A percentile compares a stretch with the other conserved stretches of the same genome.
Conservation (phyloP, 1,140 invertebrate genomes). For the Neodiprion fabricii region DNA sequence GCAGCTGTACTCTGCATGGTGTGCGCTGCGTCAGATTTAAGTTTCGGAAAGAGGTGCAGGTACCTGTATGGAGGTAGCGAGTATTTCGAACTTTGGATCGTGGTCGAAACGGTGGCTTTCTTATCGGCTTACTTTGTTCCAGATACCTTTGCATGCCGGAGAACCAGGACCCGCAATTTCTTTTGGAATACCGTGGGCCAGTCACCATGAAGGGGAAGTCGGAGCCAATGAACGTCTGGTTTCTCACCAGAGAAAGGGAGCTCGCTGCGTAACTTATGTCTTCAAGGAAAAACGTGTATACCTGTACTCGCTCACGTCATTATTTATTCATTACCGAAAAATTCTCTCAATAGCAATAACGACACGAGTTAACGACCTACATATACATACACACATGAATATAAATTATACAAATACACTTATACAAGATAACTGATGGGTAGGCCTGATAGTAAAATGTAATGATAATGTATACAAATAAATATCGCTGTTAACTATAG, state of each 20-base stretch:
- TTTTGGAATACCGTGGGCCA: constrained; percentile 86
- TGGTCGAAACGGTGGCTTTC: too few species aligned
- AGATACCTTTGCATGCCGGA: constrained; percentile 83
- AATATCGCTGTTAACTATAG: not conserved
- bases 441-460: not conserved
- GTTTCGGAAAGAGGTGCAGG: too few species aligned
- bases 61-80: too few species aligned
- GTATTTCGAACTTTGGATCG: too few species aligned
- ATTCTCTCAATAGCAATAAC: constrained; percentile 48
- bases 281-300: not conserved
- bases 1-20: too few species aligned
- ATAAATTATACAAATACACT: too few species aligned
- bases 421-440: not conserved
- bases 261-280: constrained; percentile 40
- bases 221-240: constrained; percentile 95
- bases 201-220: constrained; percentile 95
- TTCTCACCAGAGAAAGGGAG: constrained; percentile 72
- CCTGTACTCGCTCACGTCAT: not conserved
- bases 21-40: too few species aligned
- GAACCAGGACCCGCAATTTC: constrained; percentile 86
- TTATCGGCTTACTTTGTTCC: constrained; percentile 49
- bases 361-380: constrained; percentile 21
- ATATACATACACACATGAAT: not conserved
- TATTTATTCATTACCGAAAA: constrained; percentile 15
- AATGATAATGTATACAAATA: not conserved